Conservation (phyloP, 2,888 invertebrate genomes). For the Heteromyza rotundicornis region DNA sequence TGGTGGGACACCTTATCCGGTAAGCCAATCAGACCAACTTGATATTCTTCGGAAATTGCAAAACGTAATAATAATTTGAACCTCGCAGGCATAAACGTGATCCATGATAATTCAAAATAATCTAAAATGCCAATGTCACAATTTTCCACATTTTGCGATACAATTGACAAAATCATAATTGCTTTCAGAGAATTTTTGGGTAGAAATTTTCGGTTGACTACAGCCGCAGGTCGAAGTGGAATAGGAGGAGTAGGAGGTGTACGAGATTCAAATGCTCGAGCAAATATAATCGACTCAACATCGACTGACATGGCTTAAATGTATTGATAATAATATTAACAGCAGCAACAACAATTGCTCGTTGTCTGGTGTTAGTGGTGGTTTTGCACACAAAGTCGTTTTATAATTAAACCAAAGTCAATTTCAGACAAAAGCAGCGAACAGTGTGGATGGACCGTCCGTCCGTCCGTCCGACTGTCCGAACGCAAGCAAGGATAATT, state of each 20-base stretch:
- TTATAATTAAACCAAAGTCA: conserved; percentile 55
- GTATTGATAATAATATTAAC: background rate
- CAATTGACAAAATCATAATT: conserved; percentile 54
- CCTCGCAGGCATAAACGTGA: conserved; percentile 22
- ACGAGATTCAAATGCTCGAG: background rate
- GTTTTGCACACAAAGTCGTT: conserved; percentile 28
- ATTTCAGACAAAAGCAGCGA: conserved; percentile 49
- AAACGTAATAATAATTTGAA: conserved; percentile 16
- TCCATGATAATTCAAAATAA: conserved; percentile 8
- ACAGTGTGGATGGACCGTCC: too few relatives aligned
- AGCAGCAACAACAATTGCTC: conserved; percentile 3
- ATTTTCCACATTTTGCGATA: background rate
- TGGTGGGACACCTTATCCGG: background rate
- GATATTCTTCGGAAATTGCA: too few relatives aligned
- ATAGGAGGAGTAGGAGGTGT: background rate
- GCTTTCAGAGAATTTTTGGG: conserved; percentile 49
- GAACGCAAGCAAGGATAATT: background rate
- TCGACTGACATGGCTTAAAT: background rate
- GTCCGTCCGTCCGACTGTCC: too few relatives aligned
- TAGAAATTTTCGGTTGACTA: conserved; percentile 8
- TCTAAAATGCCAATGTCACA: conserved; percentile 6
- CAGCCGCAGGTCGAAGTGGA: background rate
- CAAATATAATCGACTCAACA: background rate
- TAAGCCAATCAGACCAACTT: background rate
- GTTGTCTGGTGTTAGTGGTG: background rate